These are phyloP conservation scores for Pteropus rufus DNA, from an alignment of 2,797 vertebrate species.

Conservation along the genomic window DNA sequence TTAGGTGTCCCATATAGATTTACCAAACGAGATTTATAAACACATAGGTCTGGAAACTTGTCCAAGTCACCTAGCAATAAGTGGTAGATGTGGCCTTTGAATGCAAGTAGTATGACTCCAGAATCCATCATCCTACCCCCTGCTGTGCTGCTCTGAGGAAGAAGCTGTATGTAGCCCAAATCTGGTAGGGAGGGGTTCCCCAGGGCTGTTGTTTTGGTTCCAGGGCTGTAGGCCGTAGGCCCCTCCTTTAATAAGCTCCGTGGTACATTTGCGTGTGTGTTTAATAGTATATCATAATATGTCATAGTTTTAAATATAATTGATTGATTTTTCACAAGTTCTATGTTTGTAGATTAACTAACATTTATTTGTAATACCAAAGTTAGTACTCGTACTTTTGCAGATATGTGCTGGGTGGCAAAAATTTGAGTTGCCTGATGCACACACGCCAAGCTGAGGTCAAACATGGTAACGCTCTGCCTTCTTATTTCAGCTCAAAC, in stretches of 20 bases:
- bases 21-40: not conserved
- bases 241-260: not conserved
- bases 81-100: not conserved
- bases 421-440: not conserved
- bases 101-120: not conserved
- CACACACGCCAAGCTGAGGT: not conserved
- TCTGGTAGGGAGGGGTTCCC: not conserved
- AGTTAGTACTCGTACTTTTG: not conserved
- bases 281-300: not conserved
- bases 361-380: not conserved
- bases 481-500: not conserved
- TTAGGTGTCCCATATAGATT: not conserved
- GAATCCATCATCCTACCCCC: accelerated
- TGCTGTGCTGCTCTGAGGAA: not conserved
- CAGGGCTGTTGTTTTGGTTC: not conserved
- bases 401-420: not conserved
- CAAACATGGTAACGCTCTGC: not conserved
- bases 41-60: not conserved
- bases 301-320: not conserved
- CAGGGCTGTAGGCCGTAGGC: not conserved
- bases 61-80: not conserved
- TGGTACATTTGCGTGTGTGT: not conserved
- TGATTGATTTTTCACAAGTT: too few species aligned
- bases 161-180: not conserved
- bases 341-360: not conserved